These are phyloP conservation scores for Plemyria rubiginata DNA, from an alignment of 2,888 invertebrate genomes.

Conservation along the genomic window DNA sequence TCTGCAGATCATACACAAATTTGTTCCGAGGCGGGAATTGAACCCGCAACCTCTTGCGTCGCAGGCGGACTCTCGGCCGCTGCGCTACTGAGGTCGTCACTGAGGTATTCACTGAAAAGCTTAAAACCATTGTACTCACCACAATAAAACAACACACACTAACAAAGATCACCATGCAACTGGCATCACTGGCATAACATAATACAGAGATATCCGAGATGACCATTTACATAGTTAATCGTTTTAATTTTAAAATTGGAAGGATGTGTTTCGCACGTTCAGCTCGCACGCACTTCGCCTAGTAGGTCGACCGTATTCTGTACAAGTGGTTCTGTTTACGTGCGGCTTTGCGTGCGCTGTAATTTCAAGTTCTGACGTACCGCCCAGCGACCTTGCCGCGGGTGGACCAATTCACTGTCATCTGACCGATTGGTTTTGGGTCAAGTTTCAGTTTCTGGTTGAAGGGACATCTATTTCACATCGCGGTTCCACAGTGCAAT, in stretches of 20 bases:
- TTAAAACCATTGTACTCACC: conserved; percentile 22
- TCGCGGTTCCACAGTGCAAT: neutral
- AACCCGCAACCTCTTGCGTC: too few relatives aligned
- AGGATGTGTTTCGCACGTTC: conserved; percentile 29
- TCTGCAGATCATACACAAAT: too few relatives aligned
- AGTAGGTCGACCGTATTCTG: conserved; percentile 24
- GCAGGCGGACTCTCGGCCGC: too few relatives aligned
- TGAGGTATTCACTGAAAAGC: conserved; percentile 3
- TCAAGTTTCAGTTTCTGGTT: conserved; percentile 32
- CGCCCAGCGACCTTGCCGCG: conserved; percentile 26
- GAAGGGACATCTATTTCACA: conserved; percentile 18
- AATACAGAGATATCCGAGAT: conserved; percentile 5
- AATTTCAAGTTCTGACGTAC: conserved; percentile 21
- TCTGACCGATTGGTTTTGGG: conserved; percentile 31
- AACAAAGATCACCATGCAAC: conserved; percentile 20
- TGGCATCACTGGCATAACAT: conserved; percentile 14
- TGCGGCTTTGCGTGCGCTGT: conserved; percentile 12
- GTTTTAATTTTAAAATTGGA: conserved; percentile 26
- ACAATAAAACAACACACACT: conserved; percentile 22
- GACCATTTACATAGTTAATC: conserved; percentile 17
- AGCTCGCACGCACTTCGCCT: conserved; percentile 30
- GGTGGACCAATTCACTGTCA: conserved; percentile 33
- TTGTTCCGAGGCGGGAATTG: too few relatives aligned
- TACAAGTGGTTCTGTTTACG: conserved; percentile 31
- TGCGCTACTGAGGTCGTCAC: too few relatives aligned